Percentiles rank a stretch among this genome's conserved stretches.
Evolutionary conservation across 2,113 vertebrate genomes (phyloP).

Genomic region (Odocoileus hemionus): DNA sequence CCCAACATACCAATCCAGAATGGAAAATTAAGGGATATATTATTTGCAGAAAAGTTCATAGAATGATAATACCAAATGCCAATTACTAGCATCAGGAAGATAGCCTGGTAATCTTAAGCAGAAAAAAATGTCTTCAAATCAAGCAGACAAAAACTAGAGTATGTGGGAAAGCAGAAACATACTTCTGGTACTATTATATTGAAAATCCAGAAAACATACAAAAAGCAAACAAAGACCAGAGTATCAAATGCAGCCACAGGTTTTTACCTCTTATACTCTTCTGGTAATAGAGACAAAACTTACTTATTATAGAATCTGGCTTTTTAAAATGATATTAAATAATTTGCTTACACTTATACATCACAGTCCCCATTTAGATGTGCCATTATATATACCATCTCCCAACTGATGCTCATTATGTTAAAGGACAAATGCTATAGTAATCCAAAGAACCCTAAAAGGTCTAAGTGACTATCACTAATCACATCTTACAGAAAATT

Average conservation of each 20-base stretch:
- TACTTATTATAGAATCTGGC: not conserved
- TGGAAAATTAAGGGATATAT: not conserved
- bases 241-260: not conserved
- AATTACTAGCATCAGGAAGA: not conserved
- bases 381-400: not conserved
- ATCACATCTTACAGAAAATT: not conserved
- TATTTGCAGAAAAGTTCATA: not conserved
- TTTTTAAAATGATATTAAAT: not conserved
- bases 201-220: not conserved
- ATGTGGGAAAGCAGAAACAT: not conserved
- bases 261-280: not conserved
- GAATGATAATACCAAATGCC: not conserved
- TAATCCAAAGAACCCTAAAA: not conserved
- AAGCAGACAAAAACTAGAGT: not conserved
- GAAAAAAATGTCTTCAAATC: conserved; percentile 21
- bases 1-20: not conserved
- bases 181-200: not conserved
- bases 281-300: not conserved
- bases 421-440: not conserved
- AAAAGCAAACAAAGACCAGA: not conserved
- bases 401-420: not conserved
- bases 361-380: not conserved
- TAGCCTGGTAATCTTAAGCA: not conserved
- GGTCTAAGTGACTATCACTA: not conserved
- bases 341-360: not conserved